A percentile compares a stretch with the other conserved stretches of the same genome.
phyloP scores from a whole-genome alignment of 2,113 vertebrate species.

The Podilymbus podiceps region DNA sequence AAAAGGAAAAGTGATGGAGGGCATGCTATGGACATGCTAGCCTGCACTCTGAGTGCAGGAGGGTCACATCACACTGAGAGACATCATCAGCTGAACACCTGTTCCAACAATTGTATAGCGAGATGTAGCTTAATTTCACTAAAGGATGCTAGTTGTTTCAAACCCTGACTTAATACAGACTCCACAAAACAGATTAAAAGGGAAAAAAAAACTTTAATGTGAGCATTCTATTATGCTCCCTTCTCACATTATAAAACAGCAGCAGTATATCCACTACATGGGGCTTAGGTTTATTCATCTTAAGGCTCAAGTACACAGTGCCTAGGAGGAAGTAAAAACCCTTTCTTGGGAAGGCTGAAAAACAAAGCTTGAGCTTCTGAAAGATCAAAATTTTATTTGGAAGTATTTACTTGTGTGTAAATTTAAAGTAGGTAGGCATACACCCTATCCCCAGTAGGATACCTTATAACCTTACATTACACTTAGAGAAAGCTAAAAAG shows the following conservation, averaged over 20 bases:
- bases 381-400: background rate
- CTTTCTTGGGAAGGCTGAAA: background rate
- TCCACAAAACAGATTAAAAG: background rate
- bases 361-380: background rate
- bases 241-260: background rate
- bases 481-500: background rate
- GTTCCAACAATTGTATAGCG: background rate
- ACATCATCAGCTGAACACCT: background rate
- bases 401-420: background rate
- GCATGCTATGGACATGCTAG: accelerated
- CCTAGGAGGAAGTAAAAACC: background rate
- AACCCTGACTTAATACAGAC: background rate
- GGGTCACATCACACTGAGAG: too few relatives aligned
- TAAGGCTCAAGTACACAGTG: background rate
- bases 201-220: background rate
- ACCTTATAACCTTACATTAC: background rate
- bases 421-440: background rate
- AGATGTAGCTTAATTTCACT: background rate
- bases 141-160: accelerated
- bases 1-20: background rate
- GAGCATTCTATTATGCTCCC: accelerated
- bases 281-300: background rate
- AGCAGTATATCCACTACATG: accelerated
- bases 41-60: too few relatives aligned
- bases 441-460: too few relatives aligned